Conservation (phyloP, 1,140 invertebrate species). For the Vanessa tameamea region DNA sequence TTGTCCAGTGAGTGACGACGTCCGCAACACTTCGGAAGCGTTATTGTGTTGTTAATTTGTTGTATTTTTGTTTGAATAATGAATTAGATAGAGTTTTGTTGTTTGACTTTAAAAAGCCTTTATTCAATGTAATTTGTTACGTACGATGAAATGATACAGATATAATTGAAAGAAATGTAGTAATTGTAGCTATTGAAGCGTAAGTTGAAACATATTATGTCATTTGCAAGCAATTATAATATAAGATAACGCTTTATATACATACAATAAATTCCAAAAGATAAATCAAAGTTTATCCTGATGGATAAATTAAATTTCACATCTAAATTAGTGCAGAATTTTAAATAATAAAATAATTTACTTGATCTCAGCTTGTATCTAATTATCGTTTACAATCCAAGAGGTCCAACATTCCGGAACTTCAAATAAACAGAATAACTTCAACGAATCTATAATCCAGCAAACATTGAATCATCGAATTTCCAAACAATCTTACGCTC, state of each 20-base stretch:
- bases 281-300: no score
- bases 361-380: no score
- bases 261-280: no score
- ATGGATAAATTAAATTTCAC: no score
- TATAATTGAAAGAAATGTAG: no score
- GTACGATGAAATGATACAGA: no score
- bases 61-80: slow-evolving; percentile 4
- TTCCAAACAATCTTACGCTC: slow-evolving; percentile 27
- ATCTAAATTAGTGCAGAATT: no score
- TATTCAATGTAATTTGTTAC: not conserved
- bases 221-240: no score
- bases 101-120: slow-evolving; percentile 4
- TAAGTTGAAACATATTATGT: not conserved
- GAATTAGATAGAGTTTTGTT: not conserved
- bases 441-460: slow-evolving; percentile 1
- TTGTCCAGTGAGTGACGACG: slow-evolving; percentile 3
- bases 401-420: not conserved
- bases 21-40: slow-evolving; percentile 12
- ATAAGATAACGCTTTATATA: no score
- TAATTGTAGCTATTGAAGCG: no score
- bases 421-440: slow-evolving; percentile 13
- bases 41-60: slow-evolving; percentile 7
- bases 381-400: no score
- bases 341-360: no score
- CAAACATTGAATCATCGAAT: slow-evolving; percentile 26